Percentiles rank a stretch among this genome's conserved stretches.
phyloP scores from a whole-genome alignment of 2,888 invertebrate genomes.

The Apocheima hispidaria region DNA sequence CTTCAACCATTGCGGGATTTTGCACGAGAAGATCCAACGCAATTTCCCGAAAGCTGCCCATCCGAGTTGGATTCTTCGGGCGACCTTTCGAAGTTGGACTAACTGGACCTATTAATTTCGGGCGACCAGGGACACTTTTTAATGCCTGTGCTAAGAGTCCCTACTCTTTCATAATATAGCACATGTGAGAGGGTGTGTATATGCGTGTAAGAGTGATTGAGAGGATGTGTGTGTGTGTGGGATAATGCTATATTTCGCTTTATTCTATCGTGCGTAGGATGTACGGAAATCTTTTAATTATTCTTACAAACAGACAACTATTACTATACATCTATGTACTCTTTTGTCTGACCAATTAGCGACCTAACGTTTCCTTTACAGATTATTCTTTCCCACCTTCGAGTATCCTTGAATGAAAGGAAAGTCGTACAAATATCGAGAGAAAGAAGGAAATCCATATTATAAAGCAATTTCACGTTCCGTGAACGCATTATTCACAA shows the following conservation, averaged over 20 bases:
- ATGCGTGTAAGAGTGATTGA: too few species aligned
- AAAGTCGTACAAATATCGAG: conserved; percentile 13
- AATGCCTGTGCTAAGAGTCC: too few species aligned
- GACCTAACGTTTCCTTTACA: background rate
- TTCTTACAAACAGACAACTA: background rate
- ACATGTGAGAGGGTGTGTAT: too few species aligned
- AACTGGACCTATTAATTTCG: too few species aligned
- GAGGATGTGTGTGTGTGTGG: background rate
- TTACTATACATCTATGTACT: background rate
- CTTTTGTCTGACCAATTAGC: too few species aligned
- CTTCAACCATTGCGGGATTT: too few species aligned
- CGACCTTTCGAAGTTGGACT: too few species aligned
- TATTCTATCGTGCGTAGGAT: background rate
- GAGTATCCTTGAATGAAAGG: conserved; percentile 12
- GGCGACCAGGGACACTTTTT: too few species aligned
- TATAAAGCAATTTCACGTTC: conserved; percentile 13
- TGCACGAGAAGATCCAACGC: too few species aligned
- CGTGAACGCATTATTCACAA: conserved; percentile 24
- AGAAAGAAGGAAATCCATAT: conserved; percentile 28
- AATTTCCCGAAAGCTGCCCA: too few species aligned
- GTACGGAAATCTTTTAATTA: background rate
- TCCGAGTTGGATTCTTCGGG: too few species aligned
- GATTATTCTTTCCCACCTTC: background rate
- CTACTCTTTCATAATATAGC: too few species aligned
- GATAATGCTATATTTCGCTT: background rate